These are phyloP conservation scores for Ostrea edulis DNA, from an alignment of 1,140 invertebrate species.

Conservation along the genomic window DNA sequence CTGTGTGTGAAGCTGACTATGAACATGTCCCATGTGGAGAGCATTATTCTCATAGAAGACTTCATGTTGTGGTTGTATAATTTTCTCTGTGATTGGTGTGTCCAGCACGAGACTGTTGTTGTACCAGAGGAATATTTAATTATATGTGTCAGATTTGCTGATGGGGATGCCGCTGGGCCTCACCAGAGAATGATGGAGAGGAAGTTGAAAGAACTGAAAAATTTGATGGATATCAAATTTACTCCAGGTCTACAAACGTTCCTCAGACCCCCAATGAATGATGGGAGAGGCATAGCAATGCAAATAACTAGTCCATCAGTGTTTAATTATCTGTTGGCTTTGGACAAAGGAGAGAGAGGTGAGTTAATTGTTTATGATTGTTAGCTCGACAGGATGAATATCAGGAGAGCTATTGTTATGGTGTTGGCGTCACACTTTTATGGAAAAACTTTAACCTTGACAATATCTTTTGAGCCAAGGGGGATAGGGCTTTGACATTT, in stretches of 20 bases:
- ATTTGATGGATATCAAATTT: not conserved
- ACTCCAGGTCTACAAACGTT: not conserved
- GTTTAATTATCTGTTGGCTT: not conserved
- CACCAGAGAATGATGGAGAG: not conserved
- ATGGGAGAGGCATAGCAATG: not conserved
- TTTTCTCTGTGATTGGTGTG: slow-evolving; percentile 7
- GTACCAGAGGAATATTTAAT: slow-evolving; percentile 2
- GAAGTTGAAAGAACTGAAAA: not conserved
- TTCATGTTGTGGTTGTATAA: not conserved
- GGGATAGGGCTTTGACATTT: too few relatives aligned
- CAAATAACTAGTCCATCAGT: not conserved
- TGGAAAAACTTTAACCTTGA: too few relatives aligned
- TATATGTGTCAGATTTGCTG: not conserved
- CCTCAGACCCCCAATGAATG: not conserved
- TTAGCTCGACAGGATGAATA: not conserved
- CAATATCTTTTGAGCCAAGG: too few relatives aligned
- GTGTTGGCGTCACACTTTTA: not conserved
- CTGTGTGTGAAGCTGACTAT: not conserved
- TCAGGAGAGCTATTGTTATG: not conserved
- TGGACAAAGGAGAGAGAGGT: not conserved
- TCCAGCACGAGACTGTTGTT: not conserved
- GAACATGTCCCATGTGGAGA: not conserved
- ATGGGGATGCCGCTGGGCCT: not conserved
- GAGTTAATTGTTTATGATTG: not conserved
- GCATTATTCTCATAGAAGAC: not conserved